These are phyloP conservation scores for Anableps anableps DNA, from an alignment of 2,797 vertebrate genomes.

Conservation along the genomic window DNA sequence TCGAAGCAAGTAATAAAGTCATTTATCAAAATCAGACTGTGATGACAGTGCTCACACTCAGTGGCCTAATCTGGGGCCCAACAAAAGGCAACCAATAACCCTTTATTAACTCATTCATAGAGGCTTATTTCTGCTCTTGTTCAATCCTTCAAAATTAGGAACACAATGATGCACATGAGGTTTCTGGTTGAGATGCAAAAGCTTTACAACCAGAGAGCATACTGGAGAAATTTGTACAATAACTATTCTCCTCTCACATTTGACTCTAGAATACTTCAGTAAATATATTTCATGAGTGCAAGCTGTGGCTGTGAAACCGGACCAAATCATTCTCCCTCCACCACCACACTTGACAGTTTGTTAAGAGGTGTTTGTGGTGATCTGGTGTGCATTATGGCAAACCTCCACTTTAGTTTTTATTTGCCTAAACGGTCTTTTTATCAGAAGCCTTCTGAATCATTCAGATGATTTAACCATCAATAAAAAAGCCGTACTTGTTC, in stretches of 20 bases:
- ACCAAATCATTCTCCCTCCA: background rate
- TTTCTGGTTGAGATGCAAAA: background rate
- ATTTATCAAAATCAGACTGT: slow-evolving; percentile 72
- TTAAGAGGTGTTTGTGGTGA: background rate
- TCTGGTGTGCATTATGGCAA: background rate
- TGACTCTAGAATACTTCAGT: background rate
- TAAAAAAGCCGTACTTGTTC: background rate
- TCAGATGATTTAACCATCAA: background rate
- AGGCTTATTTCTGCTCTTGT: slow-evolving; percentile 38
- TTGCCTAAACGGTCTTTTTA: background rate
- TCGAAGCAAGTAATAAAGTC: slow-evolving; percentile 68
- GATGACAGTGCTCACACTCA: slow-evolving; percentile 41
- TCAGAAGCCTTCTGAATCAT: background rate
- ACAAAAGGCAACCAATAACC: slow-evolving; percentile 39
- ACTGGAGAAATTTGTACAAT: background rate
- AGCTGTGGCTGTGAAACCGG: background rate
- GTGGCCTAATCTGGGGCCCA: slow-evolving; percentile 28
- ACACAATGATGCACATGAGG: background rate
- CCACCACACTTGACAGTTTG: background rate
- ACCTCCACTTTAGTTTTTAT: background rate
- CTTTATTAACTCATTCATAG: slow-evolving; percentile 38
- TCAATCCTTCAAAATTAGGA: background rate
- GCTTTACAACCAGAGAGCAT: background rate
- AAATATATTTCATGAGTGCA: background rate
- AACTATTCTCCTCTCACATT: background rate